These are phyloP conservation scores for Tapirus indicus DNA, from an alignment of 2,797 vertebrate species.

Conservation along the genomic window DNA sequence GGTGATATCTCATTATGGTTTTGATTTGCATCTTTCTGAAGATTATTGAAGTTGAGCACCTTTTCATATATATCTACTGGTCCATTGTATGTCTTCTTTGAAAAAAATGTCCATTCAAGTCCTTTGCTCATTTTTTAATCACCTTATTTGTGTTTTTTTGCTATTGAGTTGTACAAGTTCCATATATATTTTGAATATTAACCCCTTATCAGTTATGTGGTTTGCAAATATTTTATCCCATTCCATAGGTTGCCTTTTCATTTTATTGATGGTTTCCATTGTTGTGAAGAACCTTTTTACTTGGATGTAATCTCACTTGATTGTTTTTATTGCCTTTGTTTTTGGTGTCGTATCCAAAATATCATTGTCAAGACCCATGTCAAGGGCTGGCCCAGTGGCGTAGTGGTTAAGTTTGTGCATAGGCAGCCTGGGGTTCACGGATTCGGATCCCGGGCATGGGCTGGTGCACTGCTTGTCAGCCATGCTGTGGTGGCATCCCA, in stretches of 20 bases:
- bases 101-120: not conserved
- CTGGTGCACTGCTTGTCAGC: too few species aligned
- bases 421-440: too few species aligned
- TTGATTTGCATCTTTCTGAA: not conserved
- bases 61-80: not conserved
- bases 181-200: not conserved
- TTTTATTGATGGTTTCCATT: not conserved
- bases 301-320: not conserved
- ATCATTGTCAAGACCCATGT: not conserved
- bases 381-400: too few species aligned
- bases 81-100: not conserved
- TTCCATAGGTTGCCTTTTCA: not conserved
- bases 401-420: too few species aligned
- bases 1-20: not conserved
- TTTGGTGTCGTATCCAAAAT: not conserved
- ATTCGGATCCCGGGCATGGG: too few species aligned
- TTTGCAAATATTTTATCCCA: not conserved
- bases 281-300: not conserved
- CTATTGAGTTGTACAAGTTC: not conserved
- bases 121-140: not conserved
- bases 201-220: not conserved
- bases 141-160: not conserved
- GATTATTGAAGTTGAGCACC: not conserved
- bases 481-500: too few species aligned
- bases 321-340: not conserved